Base-by-base conservation (phyloP, 2,888 invertebrate species). In the Metacarcinus magister region DNA sequence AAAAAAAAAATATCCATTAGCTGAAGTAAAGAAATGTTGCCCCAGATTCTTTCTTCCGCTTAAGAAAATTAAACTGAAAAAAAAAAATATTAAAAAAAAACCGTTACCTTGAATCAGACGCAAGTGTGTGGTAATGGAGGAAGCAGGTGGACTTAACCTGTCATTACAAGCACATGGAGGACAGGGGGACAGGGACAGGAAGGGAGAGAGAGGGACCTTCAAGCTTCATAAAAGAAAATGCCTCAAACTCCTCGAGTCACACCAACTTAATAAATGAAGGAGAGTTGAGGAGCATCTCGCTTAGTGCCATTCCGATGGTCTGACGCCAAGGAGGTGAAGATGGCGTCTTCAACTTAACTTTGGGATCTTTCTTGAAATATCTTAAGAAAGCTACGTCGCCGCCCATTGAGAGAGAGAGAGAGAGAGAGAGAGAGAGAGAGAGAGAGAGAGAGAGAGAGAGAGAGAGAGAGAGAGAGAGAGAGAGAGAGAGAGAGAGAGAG, bases 91-190 rank as follows among this genome's bases (percentile, higher is more conserved):
- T n/a, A 75, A 75, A 75, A n/a, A 2, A 3, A 60, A 23, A 67
- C 0, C 0, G 19, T 75, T 0, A 75, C n/a, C 75, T 75, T 75
- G n/a, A 75, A 75, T 75, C 75, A 75, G 75, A 75, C 75, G 28
- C 75, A 75, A n/a, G 0, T 28, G 28, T 4, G 75, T 75, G 75
- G n/a, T 28, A 75, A 75, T 75, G 75, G 75, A 7, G 75, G 8
- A 75, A 7, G n/a, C 75, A 75, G 75, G 75, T 75, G 75, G 23
- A n/a, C 75, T 75, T 5, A 75, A 75, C 28, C 28, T 5, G 75
- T 75, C 75, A 75, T 75, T 75, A 75, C n/a, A 23, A 7, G 75
- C 75, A 75, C n/a, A n/a, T 75, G 75, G 75, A 75, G 75, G 75
- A 75, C 23, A 75, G 75, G 23, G 28, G 7, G n/a, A 60, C 10